Base-by-base conservation (phyloP, 2,113 vertebrate genomes). In the Sturnus vulgaris region DNA sequence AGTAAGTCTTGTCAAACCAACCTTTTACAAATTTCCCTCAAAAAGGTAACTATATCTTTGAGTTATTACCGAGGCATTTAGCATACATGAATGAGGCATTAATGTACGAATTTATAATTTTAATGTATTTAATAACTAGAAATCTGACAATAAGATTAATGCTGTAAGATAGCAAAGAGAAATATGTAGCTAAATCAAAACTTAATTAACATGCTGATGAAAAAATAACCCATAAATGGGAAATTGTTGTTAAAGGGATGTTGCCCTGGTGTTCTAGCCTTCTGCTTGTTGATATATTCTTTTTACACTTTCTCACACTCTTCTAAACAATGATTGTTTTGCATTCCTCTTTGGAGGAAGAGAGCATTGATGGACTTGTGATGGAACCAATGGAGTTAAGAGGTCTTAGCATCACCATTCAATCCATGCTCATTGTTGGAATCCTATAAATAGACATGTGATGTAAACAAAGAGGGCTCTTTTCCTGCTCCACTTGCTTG, bases 71-170 rank as follows among this genome's bases (percentile, higher is more conserved):
- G 33, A 92, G 39, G 33, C 42, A 59, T 85, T 95, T 86, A 86
- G 25, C 14, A 23, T 15, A 37, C 76, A 55, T 55, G 61, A 95
- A 82, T 76, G 49, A 85, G 52, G 8, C 42, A 78, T 76, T 91
- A 84, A 85, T 65, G 22, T 40, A 68, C 21, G 40, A 79, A 89
- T 63, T 25, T 68, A 25, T 72, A 79, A 87, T 93, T 93, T 96
- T 87, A 79, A 90, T 85, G 57, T 69, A 69, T 69, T 95, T 87
- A 88, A 52, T 82, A 88, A 79, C 82, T 44, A 82, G 76, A 94
- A 88, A 17, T 68, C 47, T 88, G 68, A 88, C 82, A 94, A 86
- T 93, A 94, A 88, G 63, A 80, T 92, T 92, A 94, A 86, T 90
- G 39, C 46, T 94, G 33, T 88, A 59, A 82, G 39, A 86, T 70